Evolutionary conservation across 2,797 vertebrate genomes (phyloP), one percentile per base, ranked within the genome.

Genomic region (Phaenicophaeus curvirostris): DNA sequence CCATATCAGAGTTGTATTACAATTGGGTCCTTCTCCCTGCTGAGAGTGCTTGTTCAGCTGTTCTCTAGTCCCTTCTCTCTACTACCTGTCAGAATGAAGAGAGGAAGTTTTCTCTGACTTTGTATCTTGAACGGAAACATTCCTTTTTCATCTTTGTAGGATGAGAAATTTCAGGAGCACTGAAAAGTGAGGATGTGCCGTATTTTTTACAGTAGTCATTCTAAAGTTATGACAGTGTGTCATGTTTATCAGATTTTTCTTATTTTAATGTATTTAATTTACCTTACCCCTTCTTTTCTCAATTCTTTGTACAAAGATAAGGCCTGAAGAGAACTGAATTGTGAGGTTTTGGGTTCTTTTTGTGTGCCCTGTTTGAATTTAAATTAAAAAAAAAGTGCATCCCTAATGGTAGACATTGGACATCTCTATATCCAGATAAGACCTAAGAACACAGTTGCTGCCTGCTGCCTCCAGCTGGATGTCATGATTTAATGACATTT

Each of bases 381-480:
- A 57, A 66, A 7, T 66, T 66, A 48, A 53, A 39, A 65, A 89
- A 15, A n/a, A n/a, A n/a, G n/a, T 65, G 8, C 12, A 48, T 20
- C 6, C 13, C 11, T 68, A 37, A 48, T 51, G 27, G 55, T 19
- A 16, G 24, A 75, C 6, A 57, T 24, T 9, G 68, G 51, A 46
- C 12, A 55, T 51, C 12, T 79, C 9, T 51, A 6, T 19, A 31
- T 54, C 11, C 24, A 68, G 19, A 42, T 9, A 35, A 46, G 31
- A 39, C 42, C 12, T 41, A 61, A 67, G 23, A 77, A 15, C 13
- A 39, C 12, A 18, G 14, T 8, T 19, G 13, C 25, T 33, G 21
- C 55, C 20, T 15, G 9, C 21, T 3, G 30, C 4, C 8, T 46
- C 3, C 9, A 54, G 17, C 1, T 1, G 0, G 2, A 3, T 37